Evolutionary conservation across 1,140 invertebrate species (phyloP), one percentile per base, ranked within the genome.

Genomic region (Potamilus streckersoni): DNA sequence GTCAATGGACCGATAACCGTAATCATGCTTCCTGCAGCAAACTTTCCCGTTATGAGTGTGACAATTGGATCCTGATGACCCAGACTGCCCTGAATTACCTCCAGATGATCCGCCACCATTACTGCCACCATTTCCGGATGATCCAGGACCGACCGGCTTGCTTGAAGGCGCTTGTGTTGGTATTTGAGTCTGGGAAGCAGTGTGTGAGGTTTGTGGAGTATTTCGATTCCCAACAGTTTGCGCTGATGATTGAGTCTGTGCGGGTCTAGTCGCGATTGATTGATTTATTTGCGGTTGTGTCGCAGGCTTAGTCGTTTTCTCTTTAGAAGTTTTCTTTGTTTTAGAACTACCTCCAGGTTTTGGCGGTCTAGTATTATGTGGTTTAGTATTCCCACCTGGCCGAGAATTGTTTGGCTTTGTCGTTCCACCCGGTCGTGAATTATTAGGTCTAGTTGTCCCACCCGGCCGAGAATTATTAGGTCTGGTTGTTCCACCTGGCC

Each of bases 321-420:
- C 55, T 4, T 23, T 64, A 11, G 63, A 63, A 15, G 31, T 38
- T n/a, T 49, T 64, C 59, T 74, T 74, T 1, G 74, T 68, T 71
- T 23, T 61, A 17, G 75, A 72, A 0, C 57, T 77, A 17, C 75
- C 75, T 49, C 74, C 74, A 13, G 73, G 73, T 67, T 27, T 73
- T 70, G 65, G 65, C 31, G n/a, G 65, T 14, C 20, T 38, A 38
- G 38, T 38, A 38, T 38, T 38, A 4, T 38, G 62, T 31, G 20
- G 62, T 17, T 63, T 63, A 63, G 31, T 63, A 63, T 23, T 31
- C 13, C 62, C 62, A 23, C 13, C 62, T 13, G 20, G 31, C 20
- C 20, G 17, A 20, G 31, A 63, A 63, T 16, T 17, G 31, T 63
- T 23, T 16, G 12, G 13, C 31, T 23, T 63, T 16, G 14, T 23